Evolutionary conservation across 2,113 vertebrate species (phyloP).

Genomic region (Oriolus oriolus): DNA sequence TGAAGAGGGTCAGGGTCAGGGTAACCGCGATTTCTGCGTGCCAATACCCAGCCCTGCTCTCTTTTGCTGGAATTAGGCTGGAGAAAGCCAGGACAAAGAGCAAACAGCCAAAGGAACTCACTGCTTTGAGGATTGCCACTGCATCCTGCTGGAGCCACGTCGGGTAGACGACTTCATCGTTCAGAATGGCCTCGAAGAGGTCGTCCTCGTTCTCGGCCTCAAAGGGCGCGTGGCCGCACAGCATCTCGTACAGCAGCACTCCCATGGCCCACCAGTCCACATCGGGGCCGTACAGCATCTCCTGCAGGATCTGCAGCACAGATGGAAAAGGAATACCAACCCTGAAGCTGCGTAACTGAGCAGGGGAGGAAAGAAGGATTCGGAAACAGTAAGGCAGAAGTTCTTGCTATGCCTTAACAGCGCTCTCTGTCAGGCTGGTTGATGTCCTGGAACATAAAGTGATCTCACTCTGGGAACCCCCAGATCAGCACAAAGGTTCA

Average conservation of each 20-base stretch:
- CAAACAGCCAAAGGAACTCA: slow-evolving; percentile 65
- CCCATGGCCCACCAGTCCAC: slow-evolving; percentile 99
- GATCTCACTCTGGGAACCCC: background rate
- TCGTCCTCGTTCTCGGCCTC: slow-evolving; percentile 97
- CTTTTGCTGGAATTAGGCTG: background rate
- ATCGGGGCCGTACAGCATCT: slow-evolving; percentile 93
- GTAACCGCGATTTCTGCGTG: rapidly evolving
- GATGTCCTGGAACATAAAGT: background rate
- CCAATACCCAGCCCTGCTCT: background rate
- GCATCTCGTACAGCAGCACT: slow-evolving; percentile 94
- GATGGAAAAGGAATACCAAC: background rate
- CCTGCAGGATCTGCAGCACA: slow-evolving; percentile 86
- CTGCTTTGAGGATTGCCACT: slow-evolving; percentile 89
- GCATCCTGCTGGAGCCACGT: slow-evolving; percentile 88
- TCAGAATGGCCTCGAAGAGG: slow-evolving; percentile 94
- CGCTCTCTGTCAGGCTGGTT: background rate
- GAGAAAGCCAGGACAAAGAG: background rate
- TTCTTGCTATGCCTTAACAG: background rate
- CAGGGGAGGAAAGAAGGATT: background rate
- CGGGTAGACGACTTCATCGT: slow-evolving; percentile 89
- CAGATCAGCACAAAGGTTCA: background rate
- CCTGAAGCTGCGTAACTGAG: background rate
- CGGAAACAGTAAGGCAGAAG: background rate
- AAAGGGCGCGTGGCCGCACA: slow-evolving; percentile 92
- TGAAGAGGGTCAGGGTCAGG: background rate